Conservation (phyloP, 1,140 invertebrate genomes). For the Frieseomelitta varia region DNA sequence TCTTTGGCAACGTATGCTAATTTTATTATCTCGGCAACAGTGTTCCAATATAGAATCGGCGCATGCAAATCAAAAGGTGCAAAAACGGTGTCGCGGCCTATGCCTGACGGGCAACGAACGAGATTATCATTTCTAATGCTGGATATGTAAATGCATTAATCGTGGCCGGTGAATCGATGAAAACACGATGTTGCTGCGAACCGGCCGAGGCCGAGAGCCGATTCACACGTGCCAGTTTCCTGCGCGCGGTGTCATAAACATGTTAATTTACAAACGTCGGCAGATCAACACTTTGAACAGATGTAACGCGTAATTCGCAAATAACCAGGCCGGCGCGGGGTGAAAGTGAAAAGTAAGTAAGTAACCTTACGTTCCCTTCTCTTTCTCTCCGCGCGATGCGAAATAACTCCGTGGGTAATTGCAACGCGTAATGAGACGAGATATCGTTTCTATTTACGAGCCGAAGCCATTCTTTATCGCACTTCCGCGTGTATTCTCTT, state of each 20-base stretch:
- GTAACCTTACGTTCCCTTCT: not conserved
- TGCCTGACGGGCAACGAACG: not conserved
- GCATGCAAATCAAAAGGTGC: conserved; percentile 20
- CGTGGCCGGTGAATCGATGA: conserved; percentile 23
- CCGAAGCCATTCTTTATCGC: not conserved
- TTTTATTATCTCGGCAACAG: conserved; percentile 57
- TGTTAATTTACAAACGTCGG: conserved; percentile 43
- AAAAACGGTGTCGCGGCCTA: conserved; percentile 10
- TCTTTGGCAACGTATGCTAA: conserved; percentile 44
- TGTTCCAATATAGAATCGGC: conserved; percentile 36
- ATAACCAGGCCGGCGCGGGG: not conserved
- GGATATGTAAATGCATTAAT: conserved; percentile 34
- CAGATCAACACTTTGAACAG: not conserved
- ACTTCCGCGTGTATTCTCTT: conserved; percentile 13
- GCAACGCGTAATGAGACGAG: conserved; percentile 4
- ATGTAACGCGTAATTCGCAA: conserved; percentile 9
- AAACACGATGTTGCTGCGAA: conserved; percentile 26
- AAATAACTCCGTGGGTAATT: conserved; percentile 12
- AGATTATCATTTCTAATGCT: conserved; percentile 57
- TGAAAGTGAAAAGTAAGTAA: not conserved
- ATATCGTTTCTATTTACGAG: conserved; percentile 1
- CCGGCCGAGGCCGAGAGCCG: conserved; percentile 33
- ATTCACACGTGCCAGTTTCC: conserved; percentile 52
- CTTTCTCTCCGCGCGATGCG: too few species aligned
- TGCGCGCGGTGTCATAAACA: conserved; percentile 40